Evolutionary conservation across 1,140 invertebrate genomes (phyloP), one percentile per base, ranked within the genome.

Genomic region (Zaprionus tsacasi): DNA sequence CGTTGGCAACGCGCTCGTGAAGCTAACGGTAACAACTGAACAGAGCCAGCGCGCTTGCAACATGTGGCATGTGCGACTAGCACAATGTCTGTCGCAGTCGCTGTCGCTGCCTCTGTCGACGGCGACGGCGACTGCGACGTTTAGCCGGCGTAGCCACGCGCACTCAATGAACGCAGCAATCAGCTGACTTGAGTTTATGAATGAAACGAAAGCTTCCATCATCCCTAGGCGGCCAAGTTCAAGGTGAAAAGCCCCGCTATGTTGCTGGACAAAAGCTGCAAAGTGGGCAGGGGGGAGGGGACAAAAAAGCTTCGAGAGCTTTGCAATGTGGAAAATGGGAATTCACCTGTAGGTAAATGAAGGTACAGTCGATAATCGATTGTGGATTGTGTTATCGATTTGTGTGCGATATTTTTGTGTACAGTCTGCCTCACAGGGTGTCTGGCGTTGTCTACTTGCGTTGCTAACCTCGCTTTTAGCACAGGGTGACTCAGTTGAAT

Each of bases 1-100:
- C 68, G 17, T 11, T 64, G 73, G 63, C 69, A 78, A 76, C 82
- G 79, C 83, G 83, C 76, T 83, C 73, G 69, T 80, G 52, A 43
- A 64, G 80, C 83, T 82, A 88, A 88, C 80, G 82, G 82, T 80
- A 88, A 78, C 59, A 87, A 87, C 83, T 87, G 73, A 87, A 52
- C 12, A 38, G 67, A 50, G 3, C 76, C 48, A 72, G 33, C 45
- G 33, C 45, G 75, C 74, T 83, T 85, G 82, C 82, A 87, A 87
- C 82, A 87, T 87, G 82, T 86, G 82, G 82, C 82, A 85, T 70
- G 69, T 78, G 75, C 40, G 56, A 60, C 68, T 52, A 40, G 50
- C 7, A 13, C 40, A 27, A 13, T 21, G n/a, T n/a, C n/a, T n/a
- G n/a, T n/a, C n/a, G n/a, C n/a, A n/a, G n/a, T n/a, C n/a, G n/a